Conservation (phyloP, 2,113 vertebrate genomes). For the Ammodytes marinus region DNA sequence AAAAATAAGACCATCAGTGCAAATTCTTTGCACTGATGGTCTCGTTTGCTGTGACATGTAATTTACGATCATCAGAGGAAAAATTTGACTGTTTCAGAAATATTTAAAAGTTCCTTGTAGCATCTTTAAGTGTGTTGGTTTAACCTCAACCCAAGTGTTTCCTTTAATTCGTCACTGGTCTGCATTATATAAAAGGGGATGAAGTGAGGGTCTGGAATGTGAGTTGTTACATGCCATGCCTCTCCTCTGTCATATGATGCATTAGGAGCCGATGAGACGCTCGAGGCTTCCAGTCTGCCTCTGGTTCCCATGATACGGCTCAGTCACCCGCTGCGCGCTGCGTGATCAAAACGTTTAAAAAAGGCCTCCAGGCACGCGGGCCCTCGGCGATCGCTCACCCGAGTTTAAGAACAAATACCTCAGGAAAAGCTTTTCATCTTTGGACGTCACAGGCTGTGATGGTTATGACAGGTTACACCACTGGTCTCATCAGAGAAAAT, state of each 20-base stretch:
- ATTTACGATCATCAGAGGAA: too few species aligned
- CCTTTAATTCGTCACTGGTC: too few species aligned
- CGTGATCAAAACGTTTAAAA: slow-evolving; percentile 3
- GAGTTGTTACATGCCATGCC: background rate
- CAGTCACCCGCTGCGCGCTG: slow-evolving; percentile 7
- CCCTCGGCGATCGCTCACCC: background rate
- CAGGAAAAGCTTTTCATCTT: background rate
- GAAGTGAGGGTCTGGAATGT: slow-evolving; percentile 21
- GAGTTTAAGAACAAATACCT: background rate
- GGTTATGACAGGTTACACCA: background rate
- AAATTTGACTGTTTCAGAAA: too few species aligned
- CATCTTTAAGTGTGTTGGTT: too few species aligned
- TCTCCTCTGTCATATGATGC: slow-evolving; percentile 47
- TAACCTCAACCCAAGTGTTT: too few species aligned
- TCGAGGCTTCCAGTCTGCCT: background rate
- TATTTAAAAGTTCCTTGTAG: too few species aligned
- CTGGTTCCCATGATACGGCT: slow-evolving; percentile 60
- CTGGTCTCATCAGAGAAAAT: background rate
- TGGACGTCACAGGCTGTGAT: background rate
- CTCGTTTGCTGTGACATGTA: too few species aligned
- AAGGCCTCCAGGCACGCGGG: background rate
- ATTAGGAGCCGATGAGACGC: background rate
- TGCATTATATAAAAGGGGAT: background rate
- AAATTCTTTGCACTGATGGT: too few species aligned
- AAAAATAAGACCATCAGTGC: too few species aligned